These are phyloP conservation scores for Drymodes brunneopygia DNA, from an alignment of 2,113 vertebrate species.

Conservation along the genomic window DNA sequence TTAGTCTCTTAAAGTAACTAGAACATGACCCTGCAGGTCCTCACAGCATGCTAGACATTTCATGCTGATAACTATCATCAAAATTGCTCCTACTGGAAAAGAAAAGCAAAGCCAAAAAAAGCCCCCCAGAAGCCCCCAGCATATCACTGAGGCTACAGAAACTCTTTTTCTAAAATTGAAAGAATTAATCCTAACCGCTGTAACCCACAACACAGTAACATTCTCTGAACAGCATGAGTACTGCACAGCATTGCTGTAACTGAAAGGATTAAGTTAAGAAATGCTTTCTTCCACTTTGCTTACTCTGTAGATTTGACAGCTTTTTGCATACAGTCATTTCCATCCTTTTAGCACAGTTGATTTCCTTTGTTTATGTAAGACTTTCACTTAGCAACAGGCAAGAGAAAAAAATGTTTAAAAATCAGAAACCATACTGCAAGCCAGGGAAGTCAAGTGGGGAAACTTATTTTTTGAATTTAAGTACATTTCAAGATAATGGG, in stretches of 20 bases:
- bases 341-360: constrained; percentile 45
- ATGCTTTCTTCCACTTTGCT: constrained; percentile 33
- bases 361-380: constrained; percentile 49
- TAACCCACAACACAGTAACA: not conserved
- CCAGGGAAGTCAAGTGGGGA: constrained; percentile 17
- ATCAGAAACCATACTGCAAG: constrained; percentile 22
- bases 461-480: constrained; percentile 10
- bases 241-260: not conserved
- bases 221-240: not conserved
- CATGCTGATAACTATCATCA: not conserved
- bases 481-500: constrained; percentile 1
- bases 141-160: not conserved
- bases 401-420: constrained; percentile 24
- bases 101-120: not conserved
- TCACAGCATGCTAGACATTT: not conserved
- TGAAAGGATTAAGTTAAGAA: constrained; percentile 59
- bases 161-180: not conserved
- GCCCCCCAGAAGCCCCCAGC: not conserved
- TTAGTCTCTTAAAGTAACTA: not conserved
- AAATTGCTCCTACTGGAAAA: not conserved
- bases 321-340: constrained; percentile 51
- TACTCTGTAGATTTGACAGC: constrained; percentile 52
- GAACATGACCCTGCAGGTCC: not conserved
- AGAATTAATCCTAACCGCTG: constrained; percentile 13
- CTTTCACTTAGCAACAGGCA: constrained; percentile 38